Evolutionary conservation across 2,888 invertebrate species (phyloP).

Genomic region (Orthonevra nobilis): DNA sequence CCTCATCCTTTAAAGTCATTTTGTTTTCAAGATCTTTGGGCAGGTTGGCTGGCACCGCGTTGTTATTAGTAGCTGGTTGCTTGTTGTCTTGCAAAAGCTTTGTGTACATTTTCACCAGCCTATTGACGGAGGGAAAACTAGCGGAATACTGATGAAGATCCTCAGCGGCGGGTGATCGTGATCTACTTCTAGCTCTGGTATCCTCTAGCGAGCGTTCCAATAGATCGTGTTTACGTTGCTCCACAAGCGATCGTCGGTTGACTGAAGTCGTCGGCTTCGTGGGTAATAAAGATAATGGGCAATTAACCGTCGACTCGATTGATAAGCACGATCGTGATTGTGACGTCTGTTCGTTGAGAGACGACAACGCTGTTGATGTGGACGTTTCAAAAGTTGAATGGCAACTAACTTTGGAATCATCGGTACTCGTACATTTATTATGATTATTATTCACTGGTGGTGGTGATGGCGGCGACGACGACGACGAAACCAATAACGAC

Average conservation of each 20-base stretch:
- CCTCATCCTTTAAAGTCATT: conserved; percentile 38
- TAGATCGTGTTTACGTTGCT: conserved; percentile 54
- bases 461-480: conserved; percentile 29
- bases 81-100: conserved; percentile 70
- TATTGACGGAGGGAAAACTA: conserved; percentile 71
- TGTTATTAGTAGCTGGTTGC: conserved; percentile 25
- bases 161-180: conserved; percentile 26
- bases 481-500: conserved; percentile 18
- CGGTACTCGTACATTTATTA: conserved; percentile 70
- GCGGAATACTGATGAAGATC: conserved; percentile 13
- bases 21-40: conserved; percentile 51
- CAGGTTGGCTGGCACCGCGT: conserved; percentile 50
- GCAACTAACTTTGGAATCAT: conserved; percentile 71
- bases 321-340: conserved; percentile 29
- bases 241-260: conserved; percentile 29
- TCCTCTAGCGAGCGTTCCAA: conserved; percentile 54
- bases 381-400: conserved; percentile 71
- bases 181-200: conserved; percentile 60
- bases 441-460: conserved; percentile 62
- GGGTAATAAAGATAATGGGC: not conserved
- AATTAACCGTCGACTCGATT: conserved; percentile 8
- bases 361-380: conserved; percentile 65
- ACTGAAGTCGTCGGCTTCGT: not conserved
- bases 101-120: conserved; percentile 72
- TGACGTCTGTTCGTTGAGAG: conserved; percentile 2